A percentile compares a stretch with the other conserved stretches of the same genome.
phyloP scores from a whole-genome alignment of 2,113 vertebrate species.

The Etia nguti region DNA sequence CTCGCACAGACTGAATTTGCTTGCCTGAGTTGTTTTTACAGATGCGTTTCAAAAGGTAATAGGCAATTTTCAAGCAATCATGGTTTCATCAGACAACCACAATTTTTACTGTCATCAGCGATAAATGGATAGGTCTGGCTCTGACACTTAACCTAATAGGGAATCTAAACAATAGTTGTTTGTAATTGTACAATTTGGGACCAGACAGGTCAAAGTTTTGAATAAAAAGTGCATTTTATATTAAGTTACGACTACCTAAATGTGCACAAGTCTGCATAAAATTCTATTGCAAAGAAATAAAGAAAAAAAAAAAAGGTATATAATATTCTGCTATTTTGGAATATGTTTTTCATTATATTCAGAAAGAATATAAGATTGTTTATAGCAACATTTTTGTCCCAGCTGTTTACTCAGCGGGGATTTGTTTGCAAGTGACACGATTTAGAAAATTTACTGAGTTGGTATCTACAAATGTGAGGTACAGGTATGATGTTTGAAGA shows the following conservation, averaged over 20 bases:
- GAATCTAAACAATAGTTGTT: background rate
- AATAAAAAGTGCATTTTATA: background rate
- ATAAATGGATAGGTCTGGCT: background rate
- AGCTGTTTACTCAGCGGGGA: background rate
- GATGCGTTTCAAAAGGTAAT: conserved; percentile 3
- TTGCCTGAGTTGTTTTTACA: background rate
- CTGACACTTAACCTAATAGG: background rate
- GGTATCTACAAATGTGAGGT: background rate
- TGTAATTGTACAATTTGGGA: background rate
- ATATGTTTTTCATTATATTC: background rate
- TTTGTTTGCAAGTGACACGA: background rate
- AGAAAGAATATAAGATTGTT: background rate
- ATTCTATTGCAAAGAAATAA: background rate
- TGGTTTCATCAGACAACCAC: background rate
- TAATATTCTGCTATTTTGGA: background rate
- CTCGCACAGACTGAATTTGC: background rate
- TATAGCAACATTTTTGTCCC: background rate
- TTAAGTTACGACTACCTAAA: background rate
- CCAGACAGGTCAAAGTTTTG: background rate
- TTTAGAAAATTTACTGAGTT: background rate
- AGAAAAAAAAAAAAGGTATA: background rate
- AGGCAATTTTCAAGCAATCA: background rate
- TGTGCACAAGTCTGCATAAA: background rate
- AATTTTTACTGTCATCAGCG: background rate
- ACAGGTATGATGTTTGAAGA: background rate